A percentile compares a stretch with the other conserved stretches of the same genome.
These are phyloP conservation scores for Marmota flaviventris DNA, from an alignment of 2,113 vertebrate species.

Conservation along the genomic window DNA sequence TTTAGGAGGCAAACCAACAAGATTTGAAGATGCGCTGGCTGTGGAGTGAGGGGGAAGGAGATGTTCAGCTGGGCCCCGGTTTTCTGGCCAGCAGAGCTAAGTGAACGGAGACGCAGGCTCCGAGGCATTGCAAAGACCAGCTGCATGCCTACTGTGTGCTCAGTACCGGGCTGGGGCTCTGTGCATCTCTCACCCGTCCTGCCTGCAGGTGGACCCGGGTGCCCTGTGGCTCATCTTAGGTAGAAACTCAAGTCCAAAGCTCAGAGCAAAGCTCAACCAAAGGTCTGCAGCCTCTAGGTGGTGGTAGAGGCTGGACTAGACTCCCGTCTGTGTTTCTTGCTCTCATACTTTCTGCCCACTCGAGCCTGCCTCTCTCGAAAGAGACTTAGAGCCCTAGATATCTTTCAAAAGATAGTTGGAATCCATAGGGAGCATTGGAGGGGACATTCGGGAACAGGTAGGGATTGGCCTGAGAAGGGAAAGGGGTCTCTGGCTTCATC, in stretches of 20 bases:
- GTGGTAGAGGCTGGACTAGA: background rate
- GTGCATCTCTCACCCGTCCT: rapidly evolving
- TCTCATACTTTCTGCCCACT: background rate
- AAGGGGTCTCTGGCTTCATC: background rate
- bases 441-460: background rate
- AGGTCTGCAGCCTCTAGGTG: background rate
- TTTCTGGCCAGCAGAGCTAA: no score
- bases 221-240: rapidly evolving
- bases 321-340: no score
- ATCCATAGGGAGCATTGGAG: background rate
- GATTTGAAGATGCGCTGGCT: background rate
- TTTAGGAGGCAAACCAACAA: no score
- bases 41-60: background rate
- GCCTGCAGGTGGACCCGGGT: rapidly evolving
- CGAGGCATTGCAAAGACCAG: no score
- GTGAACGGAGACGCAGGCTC: no score
- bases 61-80: no score
- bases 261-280: background rate
- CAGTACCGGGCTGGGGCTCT: background rate
- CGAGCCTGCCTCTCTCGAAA: background rate
- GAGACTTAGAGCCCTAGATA: background rate
- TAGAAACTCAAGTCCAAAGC: no score
- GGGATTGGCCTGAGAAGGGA: background rate
- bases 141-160: rapidly evolving
- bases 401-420: no score